These are phyloP conservation scores for Erythrocercus mccallii DNA, from an alignment of 2,113 vertebrate species.

Conservation along the genomic window DNA sequence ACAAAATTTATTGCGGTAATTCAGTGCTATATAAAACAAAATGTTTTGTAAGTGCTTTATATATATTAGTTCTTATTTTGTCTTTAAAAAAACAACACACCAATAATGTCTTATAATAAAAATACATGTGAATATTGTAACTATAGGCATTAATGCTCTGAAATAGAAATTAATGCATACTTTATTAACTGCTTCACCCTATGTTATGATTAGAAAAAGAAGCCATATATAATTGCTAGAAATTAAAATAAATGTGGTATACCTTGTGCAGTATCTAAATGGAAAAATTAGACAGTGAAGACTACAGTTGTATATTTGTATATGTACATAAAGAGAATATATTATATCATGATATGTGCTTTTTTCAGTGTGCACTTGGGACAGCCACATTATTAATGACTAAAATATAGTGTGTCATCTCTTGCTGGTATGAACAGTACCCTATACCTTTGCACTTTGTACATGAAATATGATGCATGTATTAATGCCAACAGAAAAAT, in stretches of 20 bases:
- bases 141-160: slow-evolving; percentile 24
- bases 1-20: not conserved
- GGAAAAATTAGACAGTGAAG: not conserved
- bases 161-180: slow-evolving; percentile 40
- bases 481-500: not conserved
- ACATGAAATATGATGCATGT: not conserved
- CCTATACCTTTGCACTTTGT: not conserved
- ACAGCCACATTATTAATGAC: not conserved
- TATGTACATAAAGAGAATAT: not conserved
- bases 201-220: slow-evolving; percentile 6
- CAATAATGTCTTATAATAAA: not conserved
- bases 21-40: not conserved
- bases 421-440: not conserved
- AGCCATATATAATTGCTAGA: not conserved
- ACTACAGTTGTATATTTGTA: not conserved
- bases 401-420: not conserved
- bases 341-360: not conserved
- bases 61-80: not conserved
- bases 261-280: not conserved
- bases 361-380: not conserved
- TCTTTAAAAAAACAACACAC: not conserved
- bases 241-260: not conserved
- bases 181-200: slow-evolving; percentile 45
- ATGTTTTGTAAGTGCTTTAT: not conserved
- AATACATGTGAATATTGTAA: not conserved